Evolutionary conservation across 2,888 invertebrate genomes (phyloP).

Genomic region (Chironomus tentans): DNA sequence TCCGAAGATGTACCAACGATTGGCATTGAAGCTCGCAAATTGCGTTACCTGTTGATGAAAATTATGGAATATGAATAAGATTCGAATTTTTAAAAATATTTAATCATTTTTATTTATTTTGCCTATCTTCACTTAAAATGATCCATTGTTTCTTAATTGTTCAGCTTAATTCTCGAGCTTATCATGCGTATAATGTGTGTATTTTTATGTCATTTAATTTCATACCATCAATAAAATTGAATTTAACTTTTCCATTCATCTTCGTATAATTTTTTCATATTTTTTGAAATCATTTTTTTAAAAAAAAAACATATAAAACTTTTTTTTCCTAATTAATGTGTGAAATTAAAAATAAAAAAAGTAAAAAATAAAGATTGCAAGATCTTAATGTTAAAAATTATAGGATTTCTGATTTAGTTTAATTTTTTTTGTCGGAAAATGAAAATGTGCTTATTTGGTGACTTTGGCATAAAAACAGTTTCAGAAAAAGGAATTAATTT

Average conservation of each 20-base stretch:
- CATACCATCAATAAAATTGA: neutral
- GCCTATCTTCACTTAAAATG: constrained; percentile 25
- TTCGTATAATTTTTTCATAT: no score
- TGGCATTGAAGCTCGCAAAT: constrained; percentile 40
- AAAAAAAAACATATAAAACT: no score
- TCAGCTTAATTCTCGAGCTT: constrained; percentile 10
- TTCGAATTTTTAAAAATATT: constrained; percentile 19
- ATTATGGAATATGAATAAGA: constrained; percentile 23
- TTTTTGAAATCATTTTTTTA: no score
- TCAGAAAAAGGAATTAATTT: no score
- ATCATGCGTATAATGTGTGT: neutral
- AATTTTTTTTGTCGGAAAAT: no score
- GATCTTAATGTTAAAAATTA: no score
- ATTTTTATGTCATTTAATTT: neutral
- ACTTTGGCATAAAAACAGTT: no score
- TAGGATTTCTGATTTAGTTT: no score
- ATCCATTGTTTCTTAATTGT: constrained; percentile 22
- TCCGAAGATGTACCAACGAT: constrained; percentile 39
- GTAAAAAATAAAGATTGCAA: no score
- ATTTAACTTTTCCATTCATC: neutral
- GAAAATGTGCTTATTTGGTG: no score
- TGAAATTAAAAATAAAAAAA: no score
- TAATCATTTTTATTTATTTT: constrained; percentile 26
- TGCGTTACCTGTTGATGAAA: constrained; percentile 37
- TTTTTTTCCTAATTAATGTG: no score